Evolutionary conservation across 2,113 vertebrate species (phyloP), one percentile per base, ranked within the genome.

Genomic region (Odontesthes bonariensis): DNA sequence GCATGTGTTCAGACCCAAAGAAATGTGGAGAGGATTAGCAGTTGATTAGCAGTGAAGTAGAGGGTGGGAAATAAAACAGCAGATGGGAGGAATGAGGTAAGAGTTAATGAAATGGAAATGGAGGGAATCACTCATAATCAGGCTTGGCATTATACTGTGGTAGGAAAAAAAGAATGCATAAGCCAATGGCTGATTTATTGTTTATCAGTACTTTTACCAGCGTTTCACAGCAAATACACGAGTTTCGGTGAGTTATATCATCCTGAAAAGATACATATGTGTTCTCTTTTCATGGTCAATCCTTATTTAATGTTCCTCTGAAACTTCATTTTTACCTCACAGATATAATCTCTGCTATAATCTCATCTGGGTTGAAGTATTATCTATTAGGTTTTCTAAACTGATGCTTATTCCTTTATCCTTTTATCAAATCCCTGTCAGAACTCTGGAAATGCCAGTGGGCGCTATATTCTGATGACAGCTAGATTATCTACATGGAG

Each of bases 11-110:
- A 66, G 66, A 47, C 66, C 53, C 67, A 31, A n/a, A 65, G 73
- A 78, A 85, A 79, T 75, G 69, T 73, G 62, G 55, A 52, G 32
- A 20, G 58, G 75, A 81, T 88, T 83, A 83, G 80, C 47, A 72
- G 38, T 58, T 79, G 67, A 83, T 87, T 77, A 52, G 73, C 67
- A 72, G 65, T 46, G 56, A 70, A 51, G 9, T 46, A 46, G 60
- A 19, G 52, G 52, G 44, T 17, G 44, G 47, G 52, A n/a, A 69
- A 77, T 27, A 82, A 75, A 81, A 76, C 59, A 70, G 40, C 85
- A 85, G 85, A 85, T 85, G 77, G 60, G 46, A 75, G n/a, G 64
- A 81, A 82, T 71, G 68, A 55, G 32, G 75, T 66, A 73, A 80
- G 78, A 86, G 55, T 76, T 77, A 81, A 76, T 86, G 69, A 65